These are phyloP conservation scores for Daubentonia madagascariensis DNA, from an alignment of 2,113 vertebrate species.

Conservation along the genomic window DNA sequence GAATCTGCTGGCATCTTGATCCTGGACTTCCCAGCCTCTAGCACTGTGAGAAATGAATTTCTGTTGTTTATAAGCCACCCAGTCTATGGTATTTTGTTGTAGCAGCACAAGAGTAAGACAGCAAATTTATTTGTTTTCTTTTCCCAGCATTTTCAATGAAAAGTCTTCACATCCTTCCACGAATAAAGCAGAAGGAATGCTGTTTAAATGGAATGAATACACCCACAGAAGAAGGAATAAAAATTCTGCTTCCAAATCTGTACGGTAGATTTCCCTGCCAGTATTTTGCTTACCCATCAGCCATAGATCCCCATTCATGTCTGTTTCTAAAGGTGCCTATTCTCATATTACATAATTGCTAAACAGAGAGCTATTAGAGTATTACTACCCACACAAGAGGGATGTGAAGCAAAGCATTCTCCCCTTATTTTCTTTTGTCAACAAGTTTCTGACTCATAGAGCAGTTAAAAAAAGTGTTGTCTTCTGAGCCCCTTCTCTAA, in stretches of 20 bases:
- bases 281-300: background rate
- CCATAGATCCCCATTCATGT: background rate
- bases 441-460: background rate
- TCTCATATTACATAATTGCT: background rate
- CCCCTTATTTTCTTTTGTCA: background rate
- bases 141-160: background rate
- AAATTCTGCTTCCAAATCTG: background rate
- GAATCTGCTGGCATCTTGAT: background rate
- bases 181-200: background rate
- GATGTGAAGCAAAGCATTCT: background rate
- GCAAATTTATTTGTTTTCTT: background rate
- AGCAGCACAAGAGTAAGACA: background rate
- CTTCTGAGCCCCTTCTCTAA: background rate
- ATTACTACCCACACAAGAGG: background rate
- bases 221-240: background rate
- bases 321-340: background rate
- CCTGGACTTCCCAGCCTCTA: background rate
- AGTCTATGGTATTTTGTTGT: background rate
- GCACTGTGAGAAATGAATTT: background rate
- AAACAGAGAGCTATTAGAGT: background rate
- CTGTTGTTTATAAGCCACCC: background rate
- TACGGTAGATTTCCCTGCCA: background rate
- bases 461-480: background rate
- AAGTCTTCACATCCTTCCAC: background rate
- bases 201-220: background rate